Evolutionary conservation across 2,888 invertebrate genomes (phyloP).

Genomic region (Chesias legatella): DNA sequence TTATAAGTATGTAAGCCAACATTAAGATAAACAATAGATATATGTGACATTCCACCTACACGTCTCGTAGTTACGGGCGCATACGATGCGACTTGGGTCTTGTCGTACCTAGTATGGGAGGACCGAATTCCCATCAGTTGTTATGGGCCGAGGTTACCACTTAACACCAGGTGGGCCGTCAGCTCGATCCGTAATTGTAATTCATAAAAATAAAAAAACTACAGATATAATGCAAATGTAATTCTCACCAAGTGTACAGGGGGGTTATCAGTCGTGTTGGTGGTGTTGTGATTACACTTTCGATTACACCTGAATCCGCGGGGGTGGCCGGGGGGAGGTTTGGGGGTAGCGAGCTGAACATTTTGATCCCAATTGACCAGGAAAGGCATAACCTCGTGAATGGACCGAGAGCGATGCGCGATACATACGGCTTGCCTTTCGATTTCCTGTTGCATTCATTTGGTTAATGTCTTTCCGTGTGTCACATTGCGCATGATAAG

Average conservation of each 20-base stretch:
- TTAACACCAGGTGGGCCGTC: no score
- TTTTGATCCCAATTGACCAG: slow-evolving; percentile 48
- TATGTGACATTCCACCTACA: no score
- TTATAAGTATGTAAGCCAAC: no score
- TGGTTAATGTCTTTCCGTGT: slow-evolving; percentile 13
- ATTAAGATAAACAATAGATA: no score
- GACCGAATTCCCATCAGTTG: no score
- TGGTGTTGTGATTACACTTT: slow-evolving; percentile 47
- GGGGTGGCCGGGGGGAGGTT: slow-evolving; percentile 23
- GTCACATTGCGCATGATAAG: slow-evolving; percentile 7
- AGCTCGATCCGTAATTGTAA: no score
- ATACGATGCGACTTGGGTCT: no score
- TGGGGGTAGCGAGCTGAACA: slow-evolving; percentile 17
- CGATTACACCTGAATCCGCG: slow-evolving; percentile 49
- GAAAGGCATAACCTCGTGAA: slow-evolving; percentile 45
- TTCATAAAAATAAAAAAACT: no score
- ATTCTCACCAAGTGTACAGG: slow-evolving; percentile 25
- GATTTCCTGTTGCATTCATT: slow-evolving; percentile 18
- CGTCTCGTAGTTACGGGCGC: no score
- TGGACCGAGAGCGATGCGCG: slow-evolving; percentile 51
- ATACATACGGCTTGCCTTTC: slow-evolving; percentile 36
- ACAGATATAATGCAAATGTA: slow-evolving; percentile 10
- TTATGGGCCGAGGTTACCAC: no score
- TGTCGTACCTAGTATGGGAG: no score
- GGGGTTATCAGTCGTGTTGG: slow-evolving; percentile 48